These are phyloP conservation scores for Tyrophagus putrescentiae DNA, from an alignment of 1,140 invertebrate genomes.

Conservation along the genomic window DNA sequence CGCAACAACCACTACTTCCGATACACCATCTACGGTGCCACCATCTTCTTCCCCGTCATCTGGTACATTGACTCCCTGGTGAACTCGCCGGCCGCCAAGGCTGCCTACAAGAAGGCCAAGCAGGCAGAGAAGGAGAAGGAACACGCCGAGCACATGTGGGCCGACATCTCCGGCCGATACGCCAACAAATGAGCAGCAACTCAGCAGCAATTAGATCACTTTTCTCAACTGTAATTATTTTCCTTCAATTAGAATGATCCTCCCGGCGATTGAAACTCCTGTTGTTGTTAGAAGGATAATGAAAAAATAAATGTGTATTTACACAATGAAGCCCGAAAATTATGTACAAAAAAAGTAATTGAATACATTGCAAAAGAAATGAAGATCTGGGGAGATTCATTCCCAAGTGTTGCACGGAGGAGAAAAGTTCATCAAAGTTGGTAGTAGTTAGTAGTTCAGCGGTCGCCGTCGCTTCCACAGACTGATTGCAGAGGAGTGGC, in stretches of 20 bases:
- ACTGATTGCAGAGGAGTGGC: neutral
- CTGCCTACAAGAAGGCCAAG: neutral
- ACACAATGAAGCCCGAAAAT: neutral
- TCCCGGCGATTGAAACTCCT: neutral
- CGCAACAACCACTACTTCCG: slow-evolving; percentile 1
- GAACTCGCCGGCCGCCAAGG: slow-evolving; percentile 3
- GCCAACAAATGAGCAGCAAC: neutral
- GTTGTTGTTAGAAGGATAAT: neutral
- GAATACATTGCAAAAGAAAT: slow-evolving; percentile 4
- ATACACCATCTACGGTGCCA: slow-evolving; percentile 2
- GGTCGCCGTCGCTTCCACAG: slow-evolving; percentile 13
- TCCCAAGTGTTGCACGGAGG: too few relatives aligned
- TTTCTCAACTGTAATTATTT: neutral
- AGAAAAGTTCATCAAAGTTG: neutral
- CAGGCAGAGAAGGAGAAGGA: slow-evolving; percentile 9
- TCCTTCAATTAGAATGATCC: neutral
- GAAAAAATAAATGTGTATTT: neutral
- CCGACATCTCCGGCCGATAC: slow-evolving; percentile 13
- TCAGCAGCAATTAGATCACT: neutral
- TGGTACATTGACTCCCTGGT: slow-evolving; percentile 1
- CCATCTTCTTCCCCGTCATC: slow-evolving; percentile 2
- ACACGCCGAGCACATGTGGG: slow-evolving; percentile 6
- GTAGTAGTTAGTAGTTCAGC: neutral
- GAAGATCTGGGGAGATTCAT: too few relatives aligned
- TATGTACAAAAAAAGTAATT: neutral